Base-by-base conservation (phyloP, 2,113 vertebrate species). In the Takifugu flavidus region DNA sequence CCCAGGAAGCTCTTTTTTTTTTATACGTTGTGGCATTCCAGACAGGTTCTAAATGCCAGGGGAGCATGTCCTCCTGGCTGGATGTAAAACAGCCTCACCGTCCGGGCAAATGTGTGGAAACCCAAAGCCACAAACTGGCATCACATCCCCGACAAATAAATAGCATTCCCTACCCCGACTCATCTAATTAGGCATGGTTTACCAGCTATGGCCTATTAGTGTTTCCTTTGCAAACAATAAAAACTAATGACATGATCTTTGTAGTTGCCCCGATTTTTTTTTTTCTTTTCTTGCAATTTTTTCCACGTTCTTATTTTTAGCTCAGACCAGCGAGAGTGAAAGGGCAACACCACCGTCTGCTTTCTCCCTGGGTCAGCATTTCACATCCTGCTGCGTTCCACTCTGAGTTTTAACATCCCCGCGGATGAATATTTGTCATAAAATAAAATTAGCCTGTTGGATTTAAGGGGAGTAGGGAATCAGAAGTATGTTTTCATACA, bases 281-380 rank as follows among this genome's bases (percentile, higher is more conserved):
- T 59, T 75, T 69, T 34, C 49, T 70, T 70, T 79, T 67, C 72
- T 68, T 77, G 8, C 2, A 39, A 11, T 75, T 80, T 74, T 76
- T 83, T 80, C 72, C 75, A 75, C 85, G 77, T 85, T 89, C 68
- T 80, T 85, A 85, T 86, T 87, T 89, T 87, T 87, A 77, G 80
- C 74, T 61, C 51, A 4, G 25, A 58, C 70, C 72, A 59, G 74
- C 70, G 72, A 82, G 77, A 76, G 75, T 78, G 65, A 70, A 82
- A 82, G 80, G 77, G 80, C 77, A 87, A 86, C 77, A 68, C 70
- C 47, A 77, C 72, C n/a, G 59, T 67, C 70, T 65, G 72, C 65
- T 72, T 83, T 82, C 69, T 86, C 67, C 78, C 56, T 77, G 25
- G 67, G 73, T 87, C 83, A 87, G 84, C 82, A 72, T 68, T 83